Evolutionary conservation across 2,888 invertebrate genomes (phyloP), one percentile per base, ranked within the genome.

Genomic region (Microctonus hyperodae): DNA sequence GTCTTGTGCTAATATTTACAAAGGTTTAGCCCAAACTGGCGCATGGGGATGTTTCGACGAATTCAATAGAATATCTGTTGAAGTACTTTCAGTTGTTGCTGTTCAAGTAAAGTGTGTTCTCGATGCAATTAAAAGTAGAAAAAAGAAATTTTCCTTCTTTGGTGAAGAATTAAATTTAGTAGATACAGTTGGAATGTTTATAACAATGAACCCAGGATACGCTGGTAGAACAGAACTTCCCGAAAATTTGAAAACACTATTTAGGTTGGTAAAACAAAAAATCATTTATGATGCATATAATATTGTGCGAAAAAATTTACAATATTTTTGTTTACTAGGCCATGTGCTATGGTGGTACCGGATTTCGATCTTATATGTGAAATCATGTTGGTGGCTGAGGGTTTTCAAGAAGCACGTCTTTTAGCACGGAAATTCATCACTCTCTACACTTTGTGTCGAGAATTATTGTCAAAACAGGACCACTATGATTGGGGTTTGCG

Each of bases 11-110:
- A 95, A 95, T 82, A 97, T 97, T 84, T 97, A 96, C 85, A 97
- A 97, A 86, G 97, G 95, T n/a, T 86, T 97, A 62, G 91, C 95
- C 1, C 97, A 97, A 86, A 96, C 96, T 20, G 97, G 97, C 0
- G 94, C 96, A 10, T 97, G 97, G 97, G 97, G 97, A 35, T 97
- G 97, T 82, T 97, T 97, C 83, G 97, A 97, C 81, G 97, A 97
- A 84, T 97, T 97, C 84, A 97, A 97, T 85, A 88, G 97, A 66
- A 97, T 97, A 77, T 92, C 96, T 0, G 93, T 97, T 0, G 97
- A 97, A 85, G 97, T 97, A 67, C 84, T 97, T 68, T 97, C 97
- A 40, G 97, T 97, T 11, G 96, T 97, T 0, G 95, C 97, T 0
- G 97, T 97, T 0, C 97, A 97, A 86, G 96, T 95, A 1, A 94